Percentiles rank a stretch among this genome's conserved stretches.
Evolutionary conservation across 2,888 invertebrate species (phyloP).

Genomic region (Tuberolachnus salignus): DNA sequence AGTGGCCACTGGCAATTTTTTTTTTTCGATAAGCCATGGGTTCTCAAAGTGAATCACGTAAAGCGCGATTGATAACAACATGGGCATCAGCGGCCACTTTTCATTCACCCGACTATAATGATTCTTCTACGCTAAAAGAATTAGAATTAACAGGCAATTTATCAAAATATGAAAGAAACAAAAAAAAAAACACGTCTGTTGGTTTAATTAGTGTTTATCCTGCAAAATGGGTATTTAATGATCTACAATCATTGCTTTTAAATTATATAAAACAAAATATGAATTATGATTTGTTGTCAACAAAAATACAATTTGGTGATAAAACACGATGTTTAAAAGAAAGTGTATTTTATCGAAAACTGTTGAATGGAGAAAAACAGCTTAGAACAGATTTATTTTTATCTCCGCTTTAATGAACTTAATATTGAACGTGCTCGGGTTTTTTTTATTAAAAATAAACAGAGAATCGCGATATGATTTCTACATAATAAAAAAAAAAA

Average conservation of each 20-base stretch:
- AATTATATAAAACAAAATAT: neutral
- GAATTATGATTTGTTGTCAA: neutral
- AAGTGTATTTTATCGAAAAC: neutral
- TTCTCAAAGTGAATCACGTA: too few relatives aligned
- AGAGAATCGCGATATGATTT: too few relatives aligned
- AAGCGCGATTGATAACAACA: too few relatives aligned
- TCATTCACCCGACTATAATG: too few relatives aligned
- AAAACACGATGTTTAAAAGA: neutral
- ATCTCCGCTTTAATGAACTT: too few relatives aligned
- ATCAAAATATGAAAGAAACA: neutral
- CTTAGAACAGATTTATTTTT: too few relatives aligned
- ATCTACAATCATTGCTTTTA: neutral
- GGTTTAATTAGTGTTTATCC: neutral
- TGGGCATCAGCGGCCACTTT: too few relatives aligned
- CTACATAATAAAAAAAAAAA: too few relatives aligned
- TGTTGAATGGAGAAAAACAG: neutral
- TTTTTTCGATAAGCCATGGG: too few relatives aligned
- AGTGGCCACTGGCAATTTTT: too few relatives aligned
- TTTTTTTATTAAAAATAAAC: too few relatives aligned
- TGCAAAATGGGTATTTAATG: neutral
- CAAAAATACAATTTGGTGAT: neutral
- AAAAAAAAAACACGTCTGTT: neutral
- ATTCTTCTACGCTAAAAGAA: neutral
- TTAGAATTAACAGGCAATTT: neutral
- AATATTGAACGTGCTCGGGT: too few relatives aligned